phyloP scores from a whole-genome alignment of 37 sponge, comb jelly and placozoan genomes.

The Beroe ovata region DNA sequence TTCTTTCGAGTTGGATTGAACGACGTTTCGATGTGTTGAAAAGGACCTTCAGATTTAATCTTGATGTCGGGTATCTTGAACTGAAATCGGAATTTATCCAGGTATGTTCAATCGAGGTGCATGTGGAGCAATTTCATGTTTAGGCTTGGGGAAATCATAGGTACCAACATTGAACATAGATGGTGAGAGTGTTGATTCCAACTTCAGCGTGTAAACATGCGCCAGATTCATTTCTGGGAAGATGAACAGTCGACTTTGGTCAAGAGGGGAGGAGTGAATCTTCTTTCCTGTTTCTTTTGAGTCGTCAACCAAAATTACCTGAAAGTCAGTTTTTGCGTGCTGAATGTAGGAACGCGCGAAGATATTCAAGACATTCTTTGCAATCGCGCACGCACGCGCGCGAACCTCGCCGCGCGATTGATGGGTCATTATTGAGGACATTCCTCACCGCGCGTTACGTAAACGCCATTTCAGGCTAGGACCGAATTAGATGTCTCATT shows the following conservation, averaged over 20 bases:
- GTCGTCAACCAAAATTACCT: slow-evolving; percentile 29
- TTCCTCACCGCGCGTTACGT: no score
- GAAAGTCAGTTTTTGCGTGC: no score
- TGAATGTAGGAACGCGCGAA: no score
- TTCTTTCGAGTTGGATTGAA: slow-evolving; percentile 17
- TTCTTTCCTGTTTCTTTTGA: not conserved
- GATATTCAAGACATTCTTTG: no score
- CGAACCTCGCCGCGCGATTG: no score
- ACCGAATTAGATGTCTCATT: no score
- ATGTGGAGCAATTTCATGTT: no score
- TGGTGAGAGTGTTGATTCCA: slow-evolving; percentile 32
- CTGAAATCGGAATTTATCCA: no score
- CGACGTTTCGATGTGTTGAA: not conserved
- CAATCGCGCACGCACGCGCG: no score
- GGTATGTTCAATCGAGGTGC: no score
- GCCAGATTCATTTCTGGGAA: slow-evolving; percentile 59
- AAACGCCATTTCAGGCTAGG: no score
- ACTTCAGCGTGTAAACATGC: slow-evolving; percentile 12
- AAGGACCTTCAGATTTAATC: slow-evolving; percentile 55
- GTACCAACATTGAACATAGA: slow-evolving; percentile 31
- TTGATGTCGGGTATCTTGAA: slow-evolving; percentile 55
- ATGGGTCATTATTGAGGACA: no score
- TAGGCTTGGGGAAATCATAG: not conserved
- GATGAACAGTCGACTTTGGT: slow-evolving; percentile 43
- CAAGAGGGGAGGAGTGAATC: slow-evolving; percentile 14